Percentiles rank a stretch among this genome's conserved stretches.
phyloP scores from a whole-genome alignment of 1,140 invertebrate species.

The Lerema accius region DNA sequence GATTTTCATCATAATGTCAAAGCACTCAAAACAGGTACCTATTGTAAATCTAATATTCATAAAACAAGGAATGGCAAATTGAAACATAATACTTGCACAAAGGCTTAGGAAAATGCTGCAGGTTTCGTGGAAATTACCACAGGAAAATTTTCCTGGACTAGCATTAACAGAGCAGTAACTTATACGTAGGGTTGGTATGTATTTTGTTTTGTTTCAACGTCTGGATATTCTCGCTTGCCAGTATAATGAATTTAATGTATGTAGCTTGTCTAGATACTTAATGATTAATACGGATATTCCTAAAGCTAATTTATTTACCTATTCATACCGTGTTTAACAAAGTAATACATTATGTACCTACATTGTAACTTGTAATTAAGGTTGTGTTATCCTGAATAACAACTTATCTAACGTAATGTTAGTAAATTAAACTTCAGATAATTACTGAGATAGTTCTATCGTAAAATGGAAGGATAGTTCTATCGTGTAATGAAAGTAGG shows the following conservation, averaged over 20 bases:
- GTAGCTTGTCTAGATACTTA: too few species aligned
- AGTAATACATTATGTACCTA: too few species aligned
- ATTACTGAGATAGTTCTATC: too few species aligned
- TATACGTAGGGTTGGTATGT: not conserved
- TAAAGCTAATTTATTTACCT: too few species aligned
- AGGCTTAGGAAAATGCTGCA: constrained; percentile 3
- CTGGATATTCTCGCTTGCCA: not conserved
- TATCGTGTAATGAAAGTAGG: too few species aligned
- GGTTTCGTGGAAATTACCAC: constrained; percentile 3
- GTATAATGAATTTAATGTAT: not conserved
- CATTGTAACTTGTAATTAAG: too few species aligned
- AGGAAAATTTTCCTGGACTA: constrained; percentile 13
- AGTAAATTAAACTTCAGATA: too few species aligned
- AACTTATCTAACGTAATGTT: too few species aligned
- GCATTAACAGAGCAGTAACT: not conserved
- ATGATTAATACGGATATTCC: too few species aligned
- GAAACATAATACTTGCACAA: constrained; percentile 9
- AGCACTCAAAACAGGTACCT: not conserved
- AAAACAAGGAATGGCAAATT: not conserved
- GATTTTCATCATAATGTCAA: not conserved
- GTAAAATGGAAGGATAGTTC: too few species aligned
- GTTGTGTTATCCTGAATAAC: too few species aligned
- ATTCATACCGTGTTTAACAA: too few species aligned
- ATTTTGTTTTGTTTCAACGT: constrained; percentile 6
- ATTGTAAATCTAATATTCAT: constrained; percentile 5